Conservation (phyloP, 2,113 vertebrate species). For the Panthera leo region DNA sequence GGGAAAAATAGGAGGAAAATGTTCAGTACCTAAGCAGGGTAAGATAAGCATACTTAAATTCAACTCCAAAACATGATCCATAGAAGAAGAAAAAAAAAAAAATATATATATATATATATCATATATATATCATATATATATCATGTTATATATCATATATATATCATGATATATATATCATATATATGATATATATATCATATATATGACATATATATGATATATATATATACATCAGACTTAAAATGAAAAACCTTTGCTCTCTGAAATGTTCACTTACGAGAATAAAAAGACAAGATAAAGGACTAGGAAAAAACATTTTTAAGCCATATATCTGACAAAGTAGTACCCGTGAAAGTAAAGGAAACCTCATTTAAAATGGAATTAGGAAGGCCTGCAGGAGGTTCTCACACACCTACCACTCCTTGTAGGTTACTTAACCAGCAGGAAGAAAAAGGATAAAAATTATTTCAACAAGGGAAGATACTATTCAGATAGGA, state of each 20-base stretch:
- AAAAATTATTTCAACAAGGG: neutral
- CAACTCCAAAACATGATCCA: neutral
- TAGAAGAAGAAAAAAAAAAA: neutral
- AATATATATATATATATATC: neutral
- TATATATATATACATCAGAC: neutral
- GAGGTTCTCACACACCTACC: neutral
- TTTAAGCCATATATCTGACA: neutral
- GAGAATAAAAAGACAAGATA: neutral
- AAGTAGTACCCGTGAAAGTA: neutral
- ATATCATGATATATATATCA: too few species aligned
- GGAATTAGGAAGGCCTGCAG: neutral
- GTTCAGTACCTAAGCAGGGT: neutral
- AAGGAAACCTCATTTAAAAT: neutral
- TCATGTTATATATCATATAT: too few species aligned
- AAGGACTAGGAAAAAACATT: neutral
- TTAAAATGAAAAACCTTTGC: neutral
- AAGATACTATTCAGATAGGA: neutral
- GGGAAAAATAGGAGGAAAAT: neutral
- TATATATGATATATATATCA: too few species aligned
- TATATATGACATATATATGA: too few species aligned
- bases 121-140: too few species aligned
- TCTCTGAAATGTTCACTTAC: neutral
- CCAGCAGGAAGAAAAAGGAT: neutral
- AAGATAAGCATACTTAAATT: neutral
- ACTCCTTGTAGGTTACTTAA: neutral